A percentile compares a stretch with the other conserved stretches of the same genome.
Conservation (phyloP, 2,888 invertebrate genomes). For the Pandemis corylana region DNA sequence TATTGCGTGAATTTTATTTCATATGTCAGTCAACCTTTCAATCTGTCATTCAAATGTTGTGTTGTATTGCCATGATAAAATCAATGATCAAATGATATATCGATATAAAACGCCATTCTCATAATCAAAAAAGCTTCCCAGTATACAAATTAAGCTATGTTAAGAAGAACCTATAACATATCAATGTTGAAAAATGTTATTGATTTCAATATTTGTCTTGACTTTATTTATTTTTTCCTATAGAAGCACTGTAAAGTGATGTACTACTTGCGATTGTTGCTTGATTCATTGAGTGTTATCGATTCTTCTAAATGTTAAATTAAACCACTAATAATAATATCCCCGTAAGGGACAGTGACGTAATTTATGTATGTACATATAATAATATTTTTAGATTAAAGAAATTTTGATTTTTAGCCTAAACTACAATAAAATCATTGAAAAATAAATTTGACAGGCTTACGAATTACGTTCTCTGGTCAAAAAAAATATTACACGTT, state of each 20-base stretch:
- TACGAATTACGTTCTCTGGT: no score
- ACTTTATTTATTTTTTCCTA: constrained; percentile 3
- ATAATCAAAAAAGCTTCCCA: not conserved
- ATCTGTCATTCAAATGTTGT: not conserved
- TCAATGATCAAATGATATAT: not conserved
- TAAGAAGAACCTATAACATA: not conserved
- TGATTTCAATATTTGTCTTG: not conserved
- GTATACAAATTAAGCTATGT: not conserved
- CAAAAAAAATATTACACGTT: no score
- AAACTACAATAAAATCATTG: no score
- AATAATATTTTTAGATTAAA: no score
- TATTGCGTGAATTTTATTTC: constrained; percentile 26
- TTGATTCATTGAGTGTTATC: not conserved
- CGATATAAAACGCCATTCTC: not conserved
- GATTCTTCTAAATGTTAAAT: not conserved
- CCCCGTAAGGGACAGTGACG: no score
- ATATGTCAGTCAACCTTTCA: constrained; percentile 31
- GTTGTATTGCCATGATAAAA: constrained; percentile 17
- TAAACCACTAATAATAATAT: no score
- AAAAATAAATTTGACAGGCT: no score
- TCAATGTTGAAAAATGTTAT: not conserved
- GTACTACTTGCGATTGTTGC: not conserved
- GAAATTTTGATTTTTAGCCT: no score
- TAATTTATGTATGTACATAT: no score
- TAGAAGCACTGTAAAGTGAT: constrained; percentile 12